Evolutionary conservation across 2,797 vertebrate species (phyloP).

Genomic region (Enteromius viviparus): DNA sequence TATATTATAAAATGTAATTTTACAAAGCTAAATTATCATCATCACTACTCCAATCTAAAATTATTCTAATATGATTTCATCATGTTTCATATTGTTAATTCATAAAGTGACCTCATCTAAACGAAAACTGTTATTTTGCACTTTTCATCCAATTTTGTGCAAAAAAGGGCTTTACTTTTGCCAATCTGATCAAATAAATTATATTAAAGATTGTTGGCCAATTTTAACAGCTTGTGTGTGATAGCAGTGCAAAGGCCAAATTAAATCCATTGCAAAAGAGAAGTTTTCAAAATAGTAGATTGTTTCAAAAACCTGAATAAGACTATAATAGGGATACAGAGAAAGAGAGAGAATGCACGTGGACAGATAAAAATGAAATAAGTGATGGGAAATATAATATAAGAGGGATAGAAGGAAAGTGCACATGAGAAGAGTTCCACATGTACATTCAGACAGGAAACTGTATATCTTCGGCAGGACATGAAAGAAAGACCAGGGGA

Average conservation of each 20-base stretch:
- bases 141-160: neutral
- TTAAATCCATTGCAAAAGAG: neutral
- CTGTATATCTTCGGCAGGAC: constrained; percentile 44
- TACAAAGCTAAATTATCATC: neutral
- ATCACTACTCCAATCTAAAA: neutral
- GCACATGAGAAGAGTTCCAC: constrained; percentile 29
- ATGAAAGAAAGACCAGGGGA: constrained; percentile 21
- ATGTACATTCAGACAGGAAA: constrained; percentile 48
- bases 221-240: neutral
- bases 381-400: neutral
- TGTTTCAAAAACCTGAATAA: neutral
- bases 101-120: neutral
- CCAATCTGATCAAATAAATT: neutral
- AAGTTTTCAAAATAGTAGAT: neutral
- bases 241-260: neutral
- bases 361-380: constrained; percentile 11
- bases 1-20: neutral
- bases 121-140: constrained; percentile 4
- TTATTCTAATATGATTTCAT: neutral
- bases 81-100: neutral
- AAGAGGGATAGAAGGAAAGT: constrained; percentile 12
- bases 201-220: neutral
- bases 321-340: neutral
- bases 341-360: neutral
- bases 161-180: neutral